Evolutionary conservation across 92 coral and sea anemone genomes (phyloP).

Genomic region (Porites rus): DNA sequence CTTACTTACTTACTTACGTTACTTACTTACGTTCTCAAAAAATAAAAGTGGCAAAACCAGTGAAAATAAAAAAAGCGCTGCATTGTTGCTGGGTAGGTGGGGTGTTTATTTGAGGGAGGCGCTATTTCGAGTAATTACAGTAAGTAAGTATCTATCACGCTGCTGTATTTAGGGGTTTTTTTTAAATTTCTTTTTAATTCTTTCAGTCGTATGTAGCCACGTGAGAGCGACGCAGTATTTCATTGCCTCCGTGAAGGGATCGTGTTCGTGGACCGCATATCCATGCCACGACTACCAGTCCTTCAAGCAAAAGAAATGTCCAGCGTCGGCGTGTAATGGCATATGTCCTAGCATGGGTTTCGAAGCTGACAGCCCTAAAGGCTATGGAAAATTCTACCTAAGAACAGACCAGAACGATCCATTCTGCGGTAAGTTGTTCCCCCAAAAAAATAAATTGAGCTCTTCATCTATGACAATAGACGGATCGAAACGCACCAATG

Average conservation of each 20-base stretch:
- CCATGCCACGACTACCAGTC: slow-evolving; percentile 40
- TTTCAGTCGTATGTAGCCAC: slow-evolving; percentile 47
- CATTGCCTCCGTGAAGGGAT: slow-evolving; percentile 48
- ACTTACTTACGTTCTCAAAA: too few species aligned
- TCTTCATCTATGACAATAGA: too few species aligned
- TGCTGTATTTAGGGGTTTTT: too few species aligned
- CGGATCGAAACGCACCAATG: too few species aligned
- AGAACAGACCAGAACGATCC: slow-evolving; percentile 27
- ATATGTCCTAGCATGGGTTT: slow-evolving; percentile 60
- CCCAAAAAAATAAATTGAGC: too few species aligned
- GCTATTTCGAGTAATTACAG: too few species aligned
- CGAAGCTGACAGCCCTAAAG: slow-evolving; percentile 44
- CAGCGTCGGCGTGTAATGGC: background rate
- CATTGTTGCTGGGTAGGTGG: too few species aligned
- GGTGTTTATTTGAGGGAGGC: too few species aligned
- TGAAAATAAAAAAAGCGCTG: too few species aligned
- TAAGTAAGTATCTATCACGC: too few species aligned
- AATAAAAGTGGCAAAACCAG: too few species aligned
- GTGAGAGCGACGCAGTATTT: slow-evolving; percentile 46
- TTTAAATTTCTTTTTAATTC: background rate
- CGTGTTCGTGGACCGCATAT: slow-evolving; percentile 48
- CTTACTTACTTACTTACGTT: too few species aligned
- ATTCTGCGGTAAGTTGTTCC: slow-evolving; percentile 25
- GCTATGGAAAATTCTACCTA: slow-evolving; percentile 9
- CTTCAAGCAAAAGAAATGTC: slow-evolving; percentile 51